These are phyloP conservation scores for Eupelmus urozonus DNA, from an alignment of 2,888 invertebrate species.

Conservation along the genomic window DNA sequence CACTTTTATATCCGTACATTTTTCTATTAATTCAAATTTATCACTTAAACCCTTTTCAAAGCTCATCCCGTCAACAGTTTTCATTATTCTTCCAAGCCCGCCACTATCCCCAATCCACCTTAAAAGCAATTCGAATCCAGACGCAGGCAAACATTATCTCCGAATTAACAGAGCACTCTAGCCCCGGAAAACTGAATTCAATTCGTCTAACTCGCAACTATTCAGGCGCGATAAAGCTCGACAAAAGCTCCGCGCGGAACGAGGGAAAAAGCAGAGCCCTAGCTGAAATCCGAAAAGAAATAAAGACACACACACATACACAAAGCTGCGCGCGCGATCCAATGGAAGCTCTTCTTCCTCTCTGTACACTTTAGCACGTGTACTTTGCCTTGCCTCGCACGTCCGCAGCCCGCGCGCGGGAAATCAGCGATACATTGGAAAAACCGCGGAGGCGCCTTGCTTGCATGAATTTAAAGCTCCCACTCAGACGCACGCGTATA, in stretches of 20 bases:
- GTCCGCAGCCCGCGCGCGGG: neutral
- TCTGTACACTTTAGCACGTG: no score
- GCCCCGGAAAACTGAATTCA: neutral
- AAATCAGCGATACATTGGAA: conserved; percentile 44
- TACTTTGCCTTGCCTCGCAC: no score
- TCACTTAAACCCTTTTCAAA: no score
- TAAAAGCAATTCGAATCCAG: no score
- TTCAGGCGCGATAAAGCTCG: neutral
- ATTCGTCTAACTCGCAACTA: neutral
- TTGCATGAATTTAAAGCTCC: conserved; percentile 28
- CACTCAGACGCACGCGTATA: neutral
- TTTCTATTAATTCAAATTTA: no score
- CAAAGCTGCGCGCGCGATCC: neutral
- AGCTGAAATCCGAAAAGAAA: neutral
- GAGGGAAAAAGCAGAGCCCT: neutral
- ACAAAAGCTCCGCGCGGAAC: neutral
- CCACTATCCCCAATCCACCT: no score
- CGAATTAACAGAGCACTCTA: no score
- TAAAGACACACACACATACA: neutral
- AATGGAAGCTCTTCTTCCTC: no score
- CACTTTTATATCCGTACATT: no score
- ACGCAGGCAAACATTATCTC: no score
- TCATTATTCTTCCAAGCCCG: no score
- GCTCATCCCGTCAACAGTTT: no score
- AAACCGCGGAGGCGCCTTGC: neutral